Base-by-base conservation (phyloP, 2,888 invertebrate genomes). In the Bruchidius siliquastri region DNA sequence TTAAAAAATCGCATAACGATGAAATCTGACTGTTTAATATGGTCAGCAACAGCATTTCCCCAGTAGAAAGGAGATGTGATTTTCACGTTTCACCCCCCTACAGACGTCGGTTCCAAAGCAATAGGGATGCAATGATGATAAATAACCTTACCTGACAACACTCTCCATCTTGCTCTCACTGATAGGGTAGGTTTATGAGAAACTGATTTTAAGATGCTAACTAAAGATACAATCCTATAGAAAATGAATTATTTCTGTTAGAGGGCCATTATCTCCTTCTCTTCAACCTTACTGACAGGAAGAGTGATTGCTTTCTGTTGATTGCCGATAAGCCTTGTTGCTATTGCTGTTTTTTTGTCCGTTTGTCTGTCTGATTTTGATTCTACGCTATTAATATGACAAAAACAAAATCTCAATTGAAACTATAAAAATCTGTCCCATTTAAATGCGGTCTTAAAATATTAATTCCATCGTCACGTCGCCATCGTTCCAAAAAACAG, bases 141-240 rank as follows among this genome's bases (percentile, higher is more conserved):
- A 79, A 80, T 80, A 80, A 79, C 79, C 79, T 77, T 79, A 79
- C 79, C 80, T 80, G 80, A 80, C 79, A 49, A 13, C 49, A 49
- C 10, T 49, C 18, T 4, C 49, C 13, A 13, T 49, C 49, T 49
- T 13, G 49, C 49, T 49, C 49, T 18, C 49, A 8, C 49, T 49
- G 13, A 18, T 3, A 13, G 13, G 49, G 49, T 49, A 49, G 49
- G 49, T 13, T 13, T 49, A 49, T 49, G 49, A 49, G 49, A 49
- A 49, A 49, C 49, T 49, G 49, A 49, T 49, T 49, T 49, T 49
- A 49, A 49, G 49, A 49, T 49, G 49, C 49, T 49, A 13, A 49
- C 49, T 49, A 18, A 18, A 13, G 49, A 49, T 49, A 49, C 49
- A 49, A 49, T 49, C 49, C 49, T 49, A 49, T 49, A 49, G 49